Base-by-base conservation (phyloP, 2,888 invertebrate genomes). In the Antitype chi region DNA sequence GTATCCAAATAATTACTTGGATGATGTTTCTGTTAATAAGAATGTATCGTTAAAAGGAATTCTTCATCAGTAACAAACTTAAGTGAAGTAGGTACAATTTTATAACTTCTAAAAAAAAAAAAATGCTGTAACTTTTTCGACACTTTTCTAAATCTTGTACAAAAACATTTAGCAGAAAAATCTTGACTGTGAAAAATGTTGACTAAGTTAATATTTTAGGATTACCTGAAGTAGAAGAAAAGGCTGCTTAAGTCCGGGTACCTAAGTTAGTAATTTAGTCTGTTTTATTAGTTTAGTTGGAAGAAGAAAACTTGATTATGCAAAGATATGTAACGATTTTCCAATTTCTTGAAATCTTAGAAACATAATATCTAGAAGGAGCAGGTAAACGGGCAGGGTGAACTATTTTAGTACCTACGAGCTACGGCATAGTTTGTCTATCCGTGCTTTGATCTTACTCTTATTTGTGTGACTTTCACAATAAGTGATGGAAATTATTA, bases 261-360 rank as follows among this genome's bases (percentile, higher is more conserved):
- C 20, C 67, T 77, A 63, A 68, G 67, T 82, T 43, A 32, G 28
- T 47, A 7, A 59, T 67, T 67, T 67, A 67, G 28, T 0, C 7
- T 47, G 8, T 52, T 82, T 77, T 74, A 77, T 63, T 70, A 66
- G 67, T 74, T 82, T 38, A 49, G 55, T 59, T 53, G 25, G 60
- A n/a, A 53, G 59, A 49, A 43, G 62, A 69, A 71, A 60, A 82
- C 32, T 80, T 72, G 38, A 75, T 82, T 75, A 80, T 4, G 64
- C 23, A 17, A 68, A 71, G 28, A 17, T 28, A 68, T 9, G 9
- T 53, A 25, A 68, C 13, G 38, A 64, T 57, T 80, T 76, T n/a
- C 57, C 32, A 28, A 59, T 84, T 74, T 55, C 32, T 47, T 62
- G 3, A 49, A 76, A 62, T 38, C 63, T 68, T 28, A 47, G 32